Base-by-base conservation (phyloP, 2,113 vertebrate genomes). In the Melanotaenia duboulayi region DNA sequence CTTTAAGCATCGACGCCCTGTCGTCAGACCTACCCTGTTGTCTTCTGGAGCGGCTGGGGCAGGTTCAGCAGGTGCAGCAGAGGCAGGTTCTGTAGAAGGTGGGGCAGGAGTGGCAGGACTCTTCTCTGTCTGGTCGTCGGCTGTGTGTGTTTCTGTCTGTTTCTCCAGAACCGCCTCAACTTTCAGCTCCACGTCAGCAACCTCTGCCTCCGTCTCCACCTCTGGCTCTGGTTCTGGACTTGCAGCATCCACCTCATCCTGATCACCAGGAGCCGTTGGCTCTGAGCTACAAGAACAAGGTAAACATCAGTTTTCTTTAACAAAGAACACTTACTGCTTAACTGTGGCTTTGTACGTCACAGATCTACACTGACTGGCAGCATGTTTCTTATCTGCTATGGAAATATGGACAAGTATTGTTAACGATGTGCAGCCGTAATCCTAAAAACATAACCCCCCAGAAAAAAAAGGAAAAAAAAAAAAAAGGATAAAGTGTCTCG, bases 31-130 rank as follows among this genome's bases (percentile, higher is more conserved):
- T 52, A 87, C 97, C 94, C 96, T 86, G 75, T 95, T 95, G 65
- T 98, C 97, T 40, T 99, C 97, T 71, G 95, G 95, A 0, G 91
- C 94, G 0, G 90, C 79, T 20, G 96, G 94, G 59, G 95, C 61
- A 0, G 93, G 90, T 49, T 99, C 97, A 1, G 94, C 86, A 49
- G 97, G 94, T 11, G 92, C 90, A 4, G 92, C 90, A 4, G 96
- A 91, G n/a, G 74, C n/a, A 0, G 82, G 60, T 24, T 92, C 89
- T 40, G 83, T 69, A 9, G 77, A 49, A 0, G 86, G 73, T 0
- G 81, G 25, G 2, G 54, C 10, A 4, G 65, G 13, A 0, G 95
- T 73, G 35, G 82, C 91, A 19, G 95, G 89, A 68, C 94, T 95
- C 80, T 96, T 96, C 60, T 96, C 96, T 5, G 84, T 88, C 67